phyloP scores from a whole-genome alignment of 2,113 vertebrate species.

The Anarhynchus alexandrinus region DNA sequence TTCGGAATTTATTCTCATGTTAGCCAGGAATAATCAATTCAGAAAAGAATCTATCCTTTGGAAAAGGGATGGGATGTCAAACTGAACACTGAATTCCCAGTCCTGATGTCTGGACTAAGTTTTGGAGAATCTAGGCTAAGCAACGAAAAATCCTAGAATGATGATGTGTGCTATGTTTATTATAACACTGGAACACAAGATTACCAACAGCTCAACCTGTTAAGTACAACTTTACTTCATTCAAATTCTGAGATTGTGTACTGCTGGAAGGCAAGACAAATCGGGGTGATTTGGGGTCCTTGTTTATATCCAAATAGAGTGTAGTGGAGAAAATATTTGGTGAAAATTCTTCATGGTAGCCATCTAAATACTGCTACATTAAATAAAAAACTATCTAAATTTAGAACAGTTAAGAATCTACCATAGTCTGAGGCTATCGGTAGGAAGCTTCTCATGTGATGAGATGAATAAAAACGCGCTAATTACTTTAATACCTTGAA shows the following conservation, averaged over 20 bases:
- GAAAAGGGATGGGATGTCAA: neutral
- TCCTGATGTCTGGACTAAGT: neutral
- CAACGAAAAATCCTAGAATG: neutral
- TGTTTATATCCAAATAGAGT: neutral
- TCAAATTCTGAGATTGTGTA: neutral
- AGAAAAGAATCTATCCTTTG: neutral
- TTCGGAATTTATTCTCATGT: neutral
- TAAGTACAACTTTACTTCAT: neutral
- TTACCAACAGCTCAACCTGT: neutral
- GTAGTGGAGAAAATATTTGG: neutral
- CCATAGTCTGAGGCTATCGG: neutral
- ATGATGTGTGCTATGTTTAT: neutral
- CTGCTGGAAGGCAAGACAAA: neutral
- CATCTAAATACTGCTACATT: neutral
- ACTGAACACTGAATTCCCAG: neutral
- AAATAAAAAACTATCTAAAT: neutral
- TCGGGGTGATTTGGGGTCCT: neutral
- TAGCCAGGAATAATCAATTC: neutral
- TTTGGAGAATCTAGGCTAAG: neutral
- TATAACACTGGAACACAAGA: neutral
- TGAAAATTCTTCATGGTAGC: neutral
- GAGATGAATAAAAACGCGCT: neutral
- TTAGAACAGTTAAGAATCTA: neutral
- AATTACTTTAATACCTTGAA: neutral
- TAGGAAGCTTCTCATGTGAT: neutral